Percentiles rank a stretch among this genome's conserved stretches.
Conservation (phyloP, 2,888 invertebrate species). For the Apodemia zela region DNA sequence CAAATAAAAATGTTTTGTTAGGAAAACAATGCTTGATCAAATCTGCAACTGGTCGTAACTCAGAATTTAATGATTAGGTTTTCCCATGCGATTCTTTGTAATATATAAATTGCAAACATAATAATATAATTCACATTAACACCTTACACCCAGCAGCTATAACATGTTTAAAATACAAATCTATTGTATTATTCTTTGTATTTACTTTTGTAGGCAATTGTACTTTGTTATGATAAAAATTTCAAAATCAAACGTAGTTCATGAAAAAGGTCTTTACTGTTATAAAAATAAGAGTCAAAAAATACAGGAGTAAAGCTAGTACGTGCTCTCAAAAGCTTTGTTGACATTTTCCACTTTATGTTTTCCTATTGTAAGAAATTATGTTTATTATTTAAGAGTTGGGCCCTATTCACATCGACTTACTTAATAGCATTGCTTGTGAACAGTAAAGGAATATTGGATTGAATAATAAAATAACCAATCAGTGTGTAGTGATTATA, state of each 20-base stretch:
- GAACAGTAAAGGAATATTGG: not conserved
- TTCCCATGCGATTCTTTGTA: not conserved
- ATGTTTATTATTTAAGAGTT: constrained; percentile 42
- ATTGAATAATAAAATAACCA: not conserved
- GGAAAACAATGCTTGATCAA: not conserved
- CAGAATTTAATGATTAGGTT: not conserved
- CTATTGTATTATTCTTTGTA: not conserved
- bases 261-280: constrained; percentile 19
- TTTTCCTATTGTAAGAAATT: constrained; percentile 56
- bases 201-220: not conserved
- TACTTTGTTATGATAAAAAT: not conserved
- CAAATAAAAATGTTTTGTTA: not conserved
- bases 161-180: constrained; percentile 1
- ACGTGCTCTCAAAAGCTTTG: constrained; percentile 40
- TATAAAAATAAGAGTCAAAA: not conserved
- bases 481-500: not conserved
- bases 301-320: constrained; percentile 24
- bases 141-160: not conserved
- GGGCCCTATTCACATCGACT: constrained; percentile 18
- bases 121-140: not conserved
- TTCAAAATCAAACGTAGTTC: not conserved
- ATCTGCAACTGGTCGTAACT: not conserved
- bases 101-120: constrained; percentile 1
- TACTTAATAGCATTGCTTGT: not conserved
- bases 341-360: constrained; percentile 58